Conservation (phyloP, 2,888 invertebrate species). For the Cheilosia impressa region DNA sequence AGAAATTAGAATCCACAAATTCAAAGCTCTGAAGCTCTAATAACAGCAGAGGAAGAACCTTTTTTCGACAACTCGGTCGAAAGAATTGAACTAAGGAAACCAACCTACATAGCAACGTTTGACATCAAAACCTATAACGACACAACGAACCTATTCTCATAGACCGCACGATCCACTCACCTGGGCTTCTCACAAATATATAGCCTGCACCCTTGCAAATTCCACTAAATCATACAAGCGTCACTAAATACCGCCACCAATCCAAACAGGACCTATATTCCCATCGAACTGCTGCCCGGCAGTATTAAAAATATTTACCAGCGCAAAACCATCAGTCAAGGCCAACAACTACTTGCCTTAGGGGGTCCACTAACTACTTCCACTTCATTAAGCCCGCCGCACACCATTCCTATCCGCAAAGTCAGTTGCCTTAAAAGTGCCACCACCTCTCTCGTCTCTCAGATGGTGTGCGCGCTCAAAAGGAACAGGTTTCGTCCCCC, state of each 20-base stretch:
- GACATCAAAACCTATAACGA: no score
- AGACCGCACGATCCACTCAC: no score
- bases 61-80: no score
- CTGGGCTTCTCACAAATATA: no score
- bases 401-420: background rate
- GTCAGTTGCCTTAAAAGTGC: background rate
- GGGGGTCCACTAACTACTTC: slow-evolving; percentile 26
- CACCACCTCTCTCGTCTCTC: background rate
- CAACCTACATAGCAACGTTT: no score
- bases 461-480: background rate
- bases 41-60: no score
- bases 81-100: no score
- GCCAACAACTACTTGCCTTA: slow-evolving; percentile 52
- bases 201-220: background rate
- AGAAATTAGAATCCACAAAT: no score
- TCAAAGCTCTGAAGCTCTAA: no score
- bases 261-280: slow-evolving; percentile 28
- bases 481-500: background rate
- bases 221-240: background rate
- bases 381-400: slow-evolving; percentile 10
- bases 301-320: background rate
- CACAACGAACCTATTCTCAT: no score
- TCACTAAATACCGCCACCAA: background rate
- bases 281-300: slow-evolving; percentile 2
- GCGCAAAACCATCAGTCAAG: slow-evolving; percentile 50